Conservation (phyloP, 2,113 vertebrate species). For the Meleagris gallopavo region DNA sequence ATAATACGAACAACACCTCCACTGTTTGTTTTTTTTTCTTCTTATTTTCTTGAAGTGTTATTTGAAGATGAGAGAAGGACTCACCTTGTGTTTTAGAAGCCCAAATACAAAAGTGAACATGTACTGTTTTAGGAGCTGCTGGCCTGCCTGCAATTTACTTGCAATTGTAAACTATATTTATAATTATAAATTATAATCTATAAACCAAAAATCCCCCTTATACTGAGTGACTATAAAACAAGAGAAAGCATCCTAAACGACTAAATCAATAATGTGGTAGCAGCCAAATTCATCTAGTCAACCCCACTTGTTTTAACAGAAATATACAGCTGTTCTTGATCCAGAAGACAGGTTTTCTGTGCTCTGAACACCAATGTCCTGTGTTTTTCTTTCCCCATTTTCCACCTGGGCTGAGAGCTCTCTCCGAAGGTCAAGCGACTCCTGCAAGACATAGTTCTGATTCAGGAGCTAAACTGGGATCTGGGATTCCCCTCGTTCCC, state of each 20-base stretch:
- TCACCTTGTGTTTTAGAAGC: not conserved
- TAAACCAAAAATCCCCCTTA: not conserved
- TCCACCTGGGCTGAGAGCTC: not conserved
- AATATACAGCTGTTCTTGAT: not conserved
- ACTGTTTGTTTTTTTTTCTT: not conserved
- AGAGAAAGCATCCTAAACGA: not conserved
- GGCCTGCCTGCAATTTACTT: not conserved
- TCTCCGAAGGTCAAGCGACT: slow-evolving; percentile 26
- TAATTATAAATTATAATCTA: no score
- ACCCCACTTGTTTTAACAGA: not conserved
- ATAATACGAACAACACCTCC: not conserved
- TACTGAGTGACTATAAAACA: not conserved
- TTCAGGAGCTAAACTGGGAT: slow-evolving; percentile 21
- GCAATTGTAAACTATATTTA: not conserved
- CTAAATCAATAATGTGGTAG: not conserved
- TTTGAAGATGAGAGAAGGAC: not conserved
- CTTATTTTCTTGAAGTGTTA: not conserved
- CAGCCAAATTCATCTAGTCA: not conserved
- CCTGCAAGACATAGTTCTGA: not conserved
- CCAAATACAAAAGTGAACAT: not conserved
- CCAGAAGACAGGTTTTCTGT: not conserved
- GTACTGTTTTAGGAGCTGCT: not conserved
- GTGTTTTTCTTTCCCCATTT: not conserved
- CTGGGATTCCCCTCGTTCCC: slow-evolving; percentile 7
- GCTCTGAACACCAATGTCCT: not conserved